These are phyloP conservation scores for Cryptoprocta ferox DNA, from an alignment of 2,797 vertebrate genomes.

Conservation along the genomic window DNA sequence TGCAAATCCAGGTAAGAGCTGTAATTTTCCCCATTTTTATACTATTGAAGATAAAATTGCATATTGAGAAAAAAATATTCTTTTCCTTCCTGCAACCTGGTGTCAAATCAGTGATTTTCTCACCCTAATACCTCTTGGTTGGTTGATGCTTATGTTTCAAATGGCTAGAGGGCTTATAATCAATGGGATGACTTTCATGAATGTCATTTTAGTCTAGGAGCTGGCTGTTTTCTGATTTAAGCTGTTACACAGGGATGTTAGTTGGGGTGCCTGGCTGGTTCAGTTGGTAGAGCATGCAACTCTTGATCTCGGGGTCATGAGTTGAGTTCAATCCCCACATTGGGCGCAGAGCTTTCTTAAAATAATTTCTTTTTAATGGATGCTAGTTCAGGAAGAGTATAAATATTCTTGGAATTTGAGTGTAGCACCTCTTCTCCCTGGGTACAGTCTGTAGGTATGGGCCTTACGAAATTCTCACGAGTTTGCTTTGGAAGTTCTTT, in stretches of 20 bases:
- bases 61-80: background rate
- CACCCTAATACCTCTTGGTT: background rate
- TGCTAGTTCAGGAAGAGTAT: background rate
- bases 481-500: background rate
- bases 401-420: background rate
- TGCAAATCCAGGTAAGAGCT: slow-evolving; percentile 51
- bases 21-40: background rate
- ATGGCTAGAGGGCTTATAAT: background rate
- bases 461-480: background rate
- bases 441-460: background rate
- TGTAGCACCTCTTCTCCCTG: background rate
- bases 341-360: background rate
- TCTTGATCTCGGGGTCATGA: background rate
- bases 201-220: background rate
- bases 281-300: background rate
- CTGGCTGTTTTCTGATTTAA: slow-evolving; percentile 2
- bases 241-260: background rate
- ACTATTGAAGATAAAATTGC: background rate
- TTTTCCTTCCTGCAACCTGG: background rate
- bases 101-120: slow-evolving; percentile 15
- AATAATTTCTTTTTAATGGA: background rate
- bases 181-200: background rate
- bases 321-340: background rate
- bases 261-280: background rate
- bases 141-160: slow-evolving; percentile 2